Evolutionary conservation across 1,140 invertebrate species (phyloP).

Genomic region (Probaryconus sp.): DNA sequence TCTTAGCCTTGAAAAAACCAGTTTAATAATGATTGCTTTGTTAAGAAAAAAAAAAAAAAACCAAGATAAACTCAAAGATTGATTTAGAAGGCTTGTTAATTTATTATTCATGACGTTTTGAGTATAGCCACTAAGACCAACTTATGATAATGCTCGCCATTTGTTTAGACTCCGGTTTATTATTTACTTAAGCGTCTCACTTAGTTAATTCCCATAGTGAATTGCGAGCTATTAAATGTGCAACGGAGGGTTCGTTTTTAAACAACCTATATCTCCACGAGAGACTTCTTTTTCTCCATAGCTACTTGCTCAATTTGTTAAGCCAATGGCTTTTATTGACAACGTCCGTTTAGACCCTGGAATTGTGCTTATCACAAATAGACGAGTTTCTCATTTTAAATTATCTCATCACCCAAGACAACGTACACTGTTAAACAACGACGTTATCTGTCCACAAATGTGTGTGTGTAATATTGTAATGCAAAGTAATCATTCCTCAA

Average conservation of each 20-base stretch:
- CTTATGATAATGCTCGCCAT: conserved; percentile 2
- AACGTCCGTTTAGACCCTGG: conserved; percentile 65
- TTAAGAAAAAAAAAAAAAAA: too few species aligned
- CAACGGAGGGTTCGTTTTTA: conserved; percentile 55
- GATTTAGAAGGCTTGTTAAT: too few species aligned
- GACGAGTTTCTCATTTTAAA: conserved; percentile 23
- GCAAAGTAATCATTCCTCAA: too few species aligned
- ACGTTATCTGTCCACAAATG: too few species aligned
- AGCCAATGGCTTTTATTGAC: conserved; percentile 72
- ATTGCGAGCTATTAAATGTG: conserved; percentile 69
- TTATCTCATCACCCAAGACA: conserved; percentile 5
- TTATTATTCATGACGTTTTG: conserved; percentile 29
- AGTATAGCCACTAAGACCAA: background rate
- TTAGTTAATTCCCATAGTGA: conserved; percentile 61
- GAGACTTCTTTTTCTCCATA: conserved; percentile 67
- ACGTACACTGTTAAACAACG: too few species aligned
- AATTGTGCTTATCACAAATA: conserved; percentile 25
- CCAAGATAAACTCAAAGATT: too few species aligned
- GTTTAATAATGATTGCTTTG: too few species aligned
- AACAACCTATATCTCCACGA: conserved; percentile 55
- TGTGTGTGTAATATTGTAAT: too few species aligned
- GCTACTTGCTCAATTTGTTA: conserved; percentile 67
- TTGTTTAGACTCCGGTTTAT: conserved; percentile 53
- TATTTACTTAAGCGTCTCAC: conserved; percentile 68
- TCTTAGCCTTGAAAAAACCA: too few species aligned